A percentile compares a stretch with the other conserved stretches of the same genome.
phyloP scores from a whole-genome alignment of 2,888 invertebrate species.

The Spilarctia lutea region DNA sequence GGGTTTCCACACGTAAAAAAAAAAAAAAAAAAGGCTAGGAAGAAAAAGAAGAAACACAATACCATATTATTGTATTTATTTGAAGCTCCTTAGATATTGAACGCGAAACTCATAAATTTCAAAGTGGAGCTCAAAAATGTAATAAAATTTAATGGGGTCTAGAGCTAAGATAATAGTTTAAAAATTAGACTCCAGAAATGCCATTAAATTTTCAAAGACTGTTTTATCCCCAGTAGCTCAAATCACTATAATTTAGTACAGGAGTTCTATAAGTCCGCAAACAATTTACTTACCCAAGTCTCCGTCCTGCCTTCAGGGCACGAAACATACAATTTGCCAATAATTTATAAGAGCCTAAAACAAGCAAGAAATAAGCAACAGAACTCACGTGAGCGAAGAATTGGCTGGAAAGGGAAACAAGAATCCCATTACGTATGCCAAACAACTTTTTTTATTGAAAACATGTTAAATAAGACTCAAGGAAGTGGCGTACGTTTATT shows the following conservation, averaged over 20 bases:
- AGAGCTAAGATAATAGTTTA: neutral
- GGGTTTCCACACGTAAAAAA: too few species aligned
- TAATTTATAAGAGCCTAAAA: constrained; percentile 29
- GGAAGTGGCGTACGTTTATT: constrained; percentile 65
- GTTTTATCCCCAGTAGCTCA: neutral
- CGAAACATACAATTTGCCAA: constrained; percentile 15
- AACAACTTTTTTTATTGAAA: constrained; percentile 73
- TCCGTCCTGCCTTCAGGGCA: constrained; percentile 8
- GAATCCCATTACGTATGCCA: constrained; percentile 69
- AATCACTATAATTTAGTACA: neutral
- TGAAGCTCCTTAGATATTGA: too few species aligned
- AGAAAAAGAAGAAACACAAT: too few species aligned
- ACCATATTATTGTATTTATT: neutral
- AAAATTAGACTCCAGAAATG: neutral
- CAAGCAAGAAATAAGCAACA: constrained; percentile 42
- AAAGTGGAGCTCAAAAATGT: too few species aligned
- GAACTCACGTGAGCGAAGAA: constrained; percentile 37
- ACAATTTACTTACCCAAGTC: constrained; percentile 9
- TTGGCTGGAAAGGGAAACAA: constrained; percentile 60
- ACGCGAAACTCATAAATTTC: too few species aligned
- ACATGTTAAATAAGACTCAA: constrained; percentile 70
- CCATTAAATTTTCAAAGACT: neutral
- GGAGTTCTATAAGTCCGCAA: neutral
- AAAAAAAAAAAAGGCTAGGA: too few species aligned
- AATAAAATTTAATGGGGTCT: neutral